Conservation (phyloP, 2,888 invertebrate species). For the Neocrepidodera transversa region DNA sequence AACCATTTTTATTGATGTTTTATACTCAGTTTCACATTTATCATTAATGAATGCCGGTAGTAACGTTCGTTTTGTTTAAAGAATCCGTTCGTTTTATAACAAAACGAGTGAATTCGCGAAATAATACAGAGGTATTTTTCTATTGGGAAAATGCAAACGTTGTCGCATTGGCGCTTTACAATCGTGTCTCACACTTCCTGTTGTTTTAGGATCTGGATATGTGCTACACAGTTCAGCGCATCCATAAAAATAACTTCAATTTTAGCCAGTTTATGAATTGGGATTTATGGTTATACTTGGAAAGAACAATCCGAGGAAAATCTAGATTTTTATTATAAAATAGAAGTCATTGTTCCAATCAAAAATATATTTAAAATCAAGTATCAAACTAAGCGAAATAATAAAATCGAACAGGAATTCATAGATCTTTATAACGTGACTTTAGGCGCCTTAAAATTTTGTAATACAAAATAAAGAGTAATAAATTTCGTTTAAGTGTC, state of each 20-base stretch:
- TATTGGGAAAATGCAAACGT: slow-evolving; percentile 11
- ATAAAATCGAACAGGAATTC: too few relatives aligned
- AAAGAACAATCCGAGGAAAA: not conserved
- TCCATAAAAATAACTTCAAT: slow-evolving; percentile 13
- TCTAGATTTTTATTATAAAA: too few relatives aligned
- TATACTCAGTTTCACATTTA: too few relatives aligned
- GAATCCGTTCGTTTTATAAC: not conserved
- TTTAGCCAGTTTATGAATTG: not conserved
- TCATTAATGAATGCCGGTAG: not conserved
- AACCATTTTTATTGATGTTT: too few relatives aligned
- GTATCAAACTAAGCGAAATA: too few relatives aligned
- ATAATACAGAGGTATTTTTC: slow-evolving; percentile 10
- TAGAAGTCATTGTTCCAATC: too few relatives aligned
- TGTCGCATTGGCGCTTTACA: slow-evolving; percentile 4
- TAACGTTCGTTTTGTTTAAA: slow-evolving; percentile 8
- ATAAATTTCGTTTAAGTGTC: too few relatives aligned
- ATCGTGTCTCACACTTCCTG: not conserved
- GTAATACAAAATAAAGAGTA: too few relatives aligned
- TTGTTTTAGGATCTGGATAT: slow-evolving; percentile 9
- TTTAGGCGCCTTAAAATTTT: too few relatives aligned
- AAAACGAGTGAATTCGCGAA: slow-evolving; percentile 2
- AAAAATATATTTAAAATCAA: too few relatives aligned
- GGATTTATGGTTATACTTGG: not conserved
- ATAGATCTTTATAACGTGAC: too few relatives aligned
- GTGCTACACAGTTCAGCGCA: not conserved